These are phyloP conservation scores for Actinernus sp. DNA, from an alignment of 92 coral and sea anemone species.

Conservation along the genomic window DNA sequence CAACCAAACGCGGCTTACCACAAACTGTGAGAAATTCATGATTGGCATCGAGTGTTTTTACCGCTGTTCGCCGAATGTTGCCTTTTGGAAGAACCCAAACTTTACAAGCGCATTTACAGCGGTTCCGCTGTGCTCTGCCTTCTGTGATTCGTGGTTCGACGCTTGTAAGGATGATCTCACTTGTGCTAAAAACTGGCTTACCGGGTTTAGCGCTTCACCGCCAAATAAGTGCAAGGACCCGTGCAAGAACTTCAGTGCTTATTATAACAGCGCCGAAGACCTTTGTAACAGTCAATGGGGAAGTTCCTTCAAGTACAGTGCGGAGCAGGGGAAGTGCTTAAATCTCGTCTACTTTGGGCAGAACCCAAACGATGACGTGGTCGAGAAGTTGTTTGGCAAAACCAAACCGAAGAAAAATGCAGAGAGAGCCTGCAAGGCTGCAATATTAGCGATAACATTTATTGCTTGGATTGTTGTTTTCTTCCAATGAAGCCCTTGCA, in stretches of 20 bases:
- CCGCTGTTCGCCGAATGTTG: slow-evolving; percentile 61
- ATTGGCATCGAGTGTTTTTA: slow-evolving; percentile 61
- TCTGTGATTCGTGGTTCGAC: slow-evolving; percentile 69
- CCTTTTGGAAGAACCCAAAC: slow-evolving; percentile 39
- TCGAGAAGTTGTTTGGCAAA: slow-evolving; percentile 48
- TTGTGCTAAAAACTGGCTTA: slow-evolving; percentile 57
- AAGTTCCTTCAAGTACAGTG: slow-evolving; percentile 38
- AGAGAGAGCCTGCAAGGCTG: too few relatives aligned
- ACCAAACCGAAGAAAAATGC: too few relatives aligned
- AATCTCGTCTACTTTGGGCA: slow-evolving; percentile 29
- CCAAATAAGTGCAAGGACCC: slow-evolving; percentile 38
- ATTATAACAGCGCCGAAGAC: slow-evolving; percentile 33
- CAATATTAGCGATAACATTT: too few relatives aligned
- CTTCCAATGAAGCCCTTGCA: too few relatives aligned
- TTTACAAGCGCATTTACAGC: slow-evolving; percentile 6
- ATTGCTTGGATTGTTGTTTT: too few relatives aligned
- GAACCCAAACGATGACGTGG: slow-evolving; percentile 54
- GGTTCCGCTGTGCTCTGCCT: slow-evolving; percentile 55
- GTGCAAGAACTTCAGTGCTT: slow-evolving; percentile 42
- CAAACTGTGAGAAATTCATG: slow-evolving; percentile 54
- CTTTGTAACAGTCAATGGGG: slow-evolving; percentile 65
- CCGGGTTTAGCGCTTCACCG: slow-evolving; percentile 21
- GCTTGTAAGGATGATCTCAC: slow-evolving; percentile 62
- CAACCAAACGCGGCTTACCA: slow-evolving; percentile 25
- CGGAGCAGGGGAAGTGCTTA: slow-evolving; percentile 40